Evolutionary conservation across 2,113 vertebrate genomes (phyloP), one percentile per base, ranked within the genome.

Genomic region (Alethe diademata): DNA sequence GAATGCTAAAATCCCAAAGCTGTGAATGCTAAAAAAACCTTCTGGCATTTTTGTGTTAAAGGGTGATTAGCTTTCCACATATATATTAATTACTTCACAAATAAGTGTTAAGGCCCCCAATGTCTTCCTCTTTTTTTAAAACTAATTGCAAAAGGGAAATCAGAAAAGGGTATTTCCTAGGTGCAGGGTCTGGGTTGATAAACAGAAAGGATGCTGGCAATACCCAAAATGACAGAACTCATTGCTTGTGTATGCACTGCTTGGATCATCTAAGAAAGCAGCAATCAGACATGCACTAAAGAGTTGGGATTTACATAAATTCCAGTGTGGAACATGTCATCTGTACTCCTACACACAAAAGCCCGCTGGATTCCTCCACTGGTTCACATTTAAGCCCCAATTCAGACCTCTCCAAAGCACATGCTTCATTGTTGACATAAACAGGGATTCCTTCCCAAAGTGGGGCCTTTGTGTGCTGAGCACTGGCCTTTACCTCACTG

Each of bases 351-450:
- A 81, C 56, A 58, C 43, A 87, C 65, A 95, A 95, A 92, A 69
- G 73, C 38, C 0, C 1, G 12, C 57, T 89, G 80, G 61, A 95
- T 95, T 91, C 57, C 70, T 95, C 62, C 8, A 19, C 84, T 84
- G 70, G 53, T 78, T 95, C 88, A 69, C 67, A 83, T 93, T 80
- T 86, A 88, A 78, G 62, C 54, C 88, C 85, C 78, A 93, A 61
- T 88, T 95, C 92, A 95, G 92, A 95, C 69, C 76, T 67, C 73
- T 92, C 80, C 87, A 93, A 93, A 87, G 91, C 80, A 91, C 92
- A 92, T 81, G 94, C 87, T 86, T 92, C 67, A 76, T 4, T 86
- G 81, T 92, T 93, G 90, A 95, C 88, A 92, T 50, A 83, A 93
- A 93, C 42, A 94, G 81, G 60, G 78, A 92, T n/a, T 90, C 85